Conservation (phyloP, 35 echinoderm and acorn worm genomes). For the Diadema setosum region DNA sequence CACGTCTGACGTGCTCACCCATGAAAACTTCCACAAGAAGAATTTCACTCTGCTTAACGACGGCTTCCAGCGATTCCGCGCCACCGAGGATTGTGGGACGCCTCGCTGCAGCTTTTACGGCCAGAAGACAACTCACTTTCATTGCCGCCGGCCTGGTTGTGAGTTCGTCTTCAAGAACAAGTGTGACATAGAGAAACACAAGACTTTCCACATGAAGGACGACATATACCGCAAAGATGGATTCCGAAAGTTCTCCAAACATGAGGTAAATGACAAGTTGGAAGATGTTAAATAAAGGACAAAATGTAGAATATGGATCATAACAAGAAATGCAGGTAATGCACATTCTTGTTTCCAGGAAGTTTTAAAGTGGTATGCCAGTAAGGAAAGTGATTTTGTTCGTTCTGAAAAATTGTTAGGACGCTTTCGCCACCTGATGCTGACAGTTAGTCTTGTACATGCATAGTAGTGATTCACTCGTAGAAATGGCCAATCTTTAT, state of each 20-base stretch:
- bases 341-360: too few species aligned
- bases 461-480: too few species aligned
- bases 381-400: too few species aligned
- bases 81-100: slow-evolving; percentile 93
- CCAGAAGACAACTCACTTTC: slow-evolving; percentile 98
- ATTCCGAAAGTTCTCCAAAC: slow-evolving; percentile 97
- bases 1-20: slow-evolving; percentile 93
- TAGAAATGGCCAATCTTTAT: too few species aligned
- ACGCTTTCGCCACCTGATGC: too few species aligned
- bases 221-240: slow-evolving; percentile 93
- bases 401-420: too few species aligned
- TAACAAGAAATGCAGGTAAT: too few species aligned
- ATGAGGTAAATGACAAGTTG: slow-evolving; percentile 73
- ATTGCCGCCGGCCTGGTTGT: slow-evolving; percentile 81
- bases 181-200: slow-evolving; percentile 97
- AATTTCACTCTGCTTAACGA: slow-evolving; percentile 85
- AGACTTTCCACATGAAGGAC: slow-evolving; percentile 95
- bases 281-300: too few species aligned
- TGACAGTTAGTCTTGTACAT: too few species aligned
- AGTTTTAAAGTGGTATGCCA: too few species aligned
- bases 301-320: too few species aligned
- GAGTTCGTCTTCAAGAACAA: slow-evolving; percentile 99
- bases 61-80: slow-evolving; percentile 97
- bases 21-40: slow-evolving; percentile 99
- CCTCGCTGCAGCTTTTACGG: slow-evolving; percentile 83